Evolutionary conservation across 2,113 vertebrate genomes (phyloP).

Genomic region (Natator depressus): DNA sequence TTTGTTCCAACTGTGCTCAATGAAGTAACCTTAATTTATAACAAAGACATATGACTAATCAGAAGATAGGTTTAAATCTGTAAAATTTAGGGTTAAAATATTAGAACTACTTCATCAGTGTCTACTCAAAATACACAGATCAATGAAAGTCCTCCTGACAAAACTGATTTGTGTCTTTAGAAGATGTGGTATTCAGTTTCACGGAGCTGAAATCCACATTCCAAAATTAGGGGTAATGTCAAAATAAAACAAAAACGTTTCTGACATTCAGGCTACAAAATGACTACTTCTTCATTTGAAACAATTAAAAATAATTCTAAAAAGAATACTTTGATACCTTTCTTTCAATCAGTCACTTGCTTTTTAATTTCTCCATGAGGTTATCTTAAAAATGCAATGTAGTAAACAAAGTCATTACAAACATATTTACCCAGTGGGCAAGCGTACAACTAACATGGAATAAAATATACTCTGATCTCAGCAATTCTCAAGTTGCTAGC

Average conservation of each 20-base stretch:
- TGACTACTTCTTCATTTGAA: background rate
- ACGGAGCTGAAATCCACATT: background rate
- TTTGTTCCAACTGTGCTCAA: background rate
- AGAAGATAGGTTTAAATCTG: background rate
- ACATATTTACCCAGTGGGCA: background rate
- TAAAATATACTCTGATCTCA: background rate
- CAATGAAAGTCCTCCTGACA: background rate
- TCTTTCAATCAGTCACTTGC: background rate
- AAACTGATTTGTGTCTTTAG: background rate
- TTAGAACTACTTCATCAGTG: background rate
- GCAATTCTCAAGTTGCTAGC: background rate
- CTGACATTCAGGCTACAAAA: background rate
- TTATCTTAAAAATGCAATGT: background rate
- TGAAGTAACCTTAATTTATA: background rate
- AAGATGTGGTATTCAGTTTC: background rate
- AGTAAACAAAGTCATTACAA: background rate
- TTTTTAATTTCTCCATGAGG: background rate
- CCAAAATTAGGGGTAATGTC: background rate
- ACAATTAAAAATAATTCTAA: background rate
- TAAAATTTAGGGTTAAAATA: background rate
- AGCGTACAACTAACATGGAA: background rate
- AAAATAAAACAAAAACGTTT: background rate
- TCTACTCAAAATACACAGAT: background rate
- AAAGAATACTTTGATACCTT: background rate
- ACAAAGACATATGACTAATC: background rate